Conservation (phyloP, 1,140 invertebrate species). For the Bombus cullumanus region DNA sequence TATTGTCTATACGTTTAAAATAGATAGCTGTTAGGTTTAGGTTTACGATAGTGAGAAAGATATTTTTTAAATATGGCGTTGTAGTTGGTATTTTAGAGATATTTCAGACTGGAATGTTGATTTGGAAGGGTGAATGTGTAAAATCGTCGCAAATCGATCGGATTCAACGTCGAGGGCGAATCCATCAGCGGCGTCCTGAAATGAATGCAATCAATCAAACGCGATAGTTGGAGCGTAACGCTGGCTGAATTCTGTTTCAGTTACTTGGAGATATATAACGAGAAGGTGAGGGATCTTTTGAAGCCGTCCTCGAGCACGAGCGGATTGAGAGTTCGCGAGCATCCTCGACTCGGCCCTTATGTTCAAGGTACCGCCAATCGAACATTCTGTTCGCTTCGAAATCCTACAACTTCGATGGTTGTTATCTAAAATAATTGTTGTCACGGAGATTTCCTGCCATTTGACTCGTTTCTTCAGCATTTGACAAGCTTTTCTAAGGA, state of each 20-base stretch:
- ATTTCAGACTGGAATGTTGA: background rate
- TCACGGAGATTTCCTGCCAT: background rate
- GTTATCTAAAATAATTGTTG: background rate
- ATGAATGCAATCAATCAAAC: conserved; percentile 34
- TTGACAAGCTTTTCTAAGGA: background rate
- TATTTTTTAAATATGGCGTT: background rate
- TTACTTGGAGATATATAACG: conserved; percentile 94
- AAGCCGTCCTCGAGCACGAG: conserved; percentile 83
- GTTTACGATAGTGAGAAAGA: background rate
- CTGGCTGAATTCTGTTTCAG: conserved; percentile 78
- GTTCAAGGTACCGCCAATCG: conserved; percentile 88
- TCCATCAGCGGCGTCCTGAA: conserved; percentile 8
- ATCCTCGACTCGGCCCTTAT: conserved; percentile 93
- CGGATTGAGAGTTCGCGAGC: conserved; percentile 91
- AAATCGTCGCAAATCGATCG: background rate
- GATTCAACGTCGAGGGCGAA: background rate
- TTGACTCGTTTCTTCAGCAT: background rate
- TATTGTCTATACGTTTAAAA: no score
- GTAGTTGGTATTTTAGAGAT: background rate
- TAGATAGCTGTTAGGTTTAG: background rate
- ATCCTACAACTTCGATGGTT: background rate
- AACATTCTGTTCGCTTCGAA: background rate
- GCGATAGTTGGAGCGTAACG: background rate
- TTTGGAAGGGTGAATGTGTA: background rate
- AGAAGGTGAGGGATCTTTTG: conserved; percentile 90